Conservation (phyloP, 2,113 vertebrate species). For the Chloropsis cyanopogon region DNA sequence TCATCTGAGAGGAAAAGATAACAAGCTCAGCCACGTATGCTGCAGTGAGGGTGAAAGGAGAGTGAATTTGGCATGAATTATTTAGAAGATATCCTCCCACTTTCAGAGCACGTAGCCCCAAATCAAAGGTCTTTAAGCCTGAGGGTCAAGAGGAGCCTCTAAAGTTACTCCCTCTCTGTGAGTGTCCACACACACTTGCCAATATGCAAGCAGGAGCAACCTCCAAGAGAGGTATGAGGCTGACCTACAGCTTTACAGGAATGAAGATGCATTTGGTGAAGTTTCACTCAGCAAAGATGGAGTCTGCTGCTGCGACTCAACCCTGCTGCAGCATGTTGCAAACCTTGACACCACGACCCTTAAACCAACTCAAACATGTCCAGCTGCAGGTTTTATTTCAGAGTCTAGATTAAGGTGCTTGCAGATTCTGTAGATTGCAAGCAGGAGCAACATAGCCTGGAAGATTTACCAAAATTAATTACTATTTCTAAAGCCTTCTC, state of each 20-base stretch:
- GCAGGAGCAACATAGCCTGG: not conserved
- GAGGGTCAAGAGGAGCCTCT: not conserved
- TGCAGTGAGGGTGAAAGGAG: not conserved
- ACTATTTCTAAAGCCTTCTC: not conserved
- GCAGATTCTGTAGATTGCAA: not conserved
- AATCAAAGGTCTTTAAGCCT: not conserved
- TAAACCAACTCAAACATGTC: not conserved
- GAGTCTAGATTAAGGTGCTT: not conserved
- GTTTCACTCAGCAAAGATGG: not conserved
- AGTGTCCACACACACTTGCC: not conserved
- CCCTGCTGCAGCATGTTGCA: not conserved
- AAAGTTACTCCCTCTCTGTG: not conserved
- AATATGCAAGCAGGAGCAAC: not conserved
- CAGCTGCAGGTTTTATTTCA: not conserved
- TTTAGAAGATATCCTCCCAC: not conserved
- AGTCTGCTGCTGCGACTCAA: not conserved
- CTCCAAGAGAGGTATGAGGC: not conserved
- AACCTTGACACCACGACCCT: not conserved
- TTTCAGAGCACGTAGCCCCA: not conserved
- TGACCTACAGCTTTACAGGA: not conserved
- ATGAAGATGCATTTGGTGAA: not conserved
- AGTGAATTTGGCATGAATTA: not conserved
- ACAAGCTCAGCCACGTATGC: not conserved
- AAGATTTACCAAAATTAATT: not conserved
- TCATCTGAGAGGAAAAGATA: not conserved